Evolutionary conservation across 2,888 invertebrate species (phyloP).

Genomic region (Watsonalla cultraria): DNA sequence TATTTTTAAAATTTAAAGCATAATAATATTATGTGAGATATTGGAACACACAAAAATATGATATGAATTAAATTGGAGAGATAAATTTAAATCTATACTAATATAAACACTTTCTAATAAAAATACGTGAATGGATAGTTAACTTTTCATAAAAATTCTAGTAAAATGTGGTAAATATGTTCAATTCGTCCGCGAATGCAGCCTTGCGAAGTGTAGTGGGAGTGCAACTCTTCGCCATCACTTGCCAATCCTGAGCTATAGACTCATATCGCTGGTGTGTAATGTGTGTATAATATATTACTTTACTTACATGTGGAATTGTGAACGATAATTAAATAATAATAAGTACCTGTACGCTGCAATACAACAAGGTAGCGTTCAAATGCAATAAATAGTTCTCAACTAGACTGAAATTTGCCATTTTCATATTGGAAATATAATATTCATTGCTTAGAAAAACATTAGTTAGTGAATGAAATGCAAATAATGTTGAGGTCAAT

Average conservation of each 20-base stretch:
- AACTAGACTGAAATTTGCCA: neutral
- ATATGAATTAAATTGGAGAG: no score
- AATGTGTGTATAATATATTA: neutral
- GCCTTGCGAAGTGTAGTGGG: no score
- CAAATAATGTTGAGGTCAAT: constrained; percentile 1
- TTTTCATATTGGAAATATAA: neutral
- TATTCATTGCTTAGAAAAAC: neutral
- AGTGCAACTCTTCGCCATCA: neutral
- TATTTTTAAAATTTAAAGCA: no score
- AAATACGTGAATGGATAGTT: no score
- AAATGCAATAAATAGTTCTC: neutral
- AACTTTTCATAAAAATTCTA: no score
- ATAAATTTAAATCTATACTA: no score
- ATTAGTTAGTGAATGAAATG: neutral
- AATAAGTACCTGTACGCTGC: neutral
- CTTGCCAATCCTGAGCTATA: neutral
- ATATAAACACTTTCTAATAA: no score
- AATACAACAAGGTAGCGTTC: neutral
- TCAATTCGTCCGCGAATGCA: no score
- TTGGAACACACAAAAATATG: no score
- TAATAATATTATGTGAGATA: no score
- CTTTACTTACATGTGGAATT: neutral
- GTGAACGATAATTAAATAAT: neutral
- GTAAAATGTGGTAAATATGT: no score
- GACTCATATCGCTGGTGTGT: neutral